Conservation (phyloP, 1,140 invertebrate species). For the Dolichoris vasculosae region DNA sequence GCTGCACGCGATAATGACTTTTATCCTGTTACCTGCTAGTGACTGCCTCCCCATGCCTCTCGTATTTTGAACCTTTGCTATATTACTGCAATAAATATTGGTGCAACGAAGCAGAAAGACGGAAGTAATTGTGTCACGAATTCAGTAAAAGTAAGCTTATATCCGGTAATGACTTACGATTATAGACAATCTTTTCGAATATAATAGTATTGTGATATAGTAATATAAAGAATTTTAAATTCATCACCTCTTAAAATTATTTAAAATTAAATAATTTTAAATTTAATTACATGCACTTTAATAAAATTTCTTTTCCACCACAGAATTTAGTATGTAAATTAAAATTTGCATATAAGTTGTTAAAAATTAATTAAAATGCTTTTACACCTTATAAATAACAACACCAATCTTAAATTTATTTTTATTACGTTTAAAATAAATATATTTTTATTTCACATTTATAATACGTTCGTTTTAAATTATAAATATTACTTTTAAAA, state of each 20-base stretch:
- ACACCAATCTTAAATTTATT: too few species aligned
- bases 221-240: background rate
- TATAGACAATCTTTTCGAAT: background rate
- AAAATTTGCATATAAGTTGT: too few species aligned
- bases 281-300: too few species aligned
- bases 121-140: slow-evolving; percentile 23
- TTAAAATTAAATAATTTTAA: too few species aligned
- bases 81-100: slow-evolving; percentile 17
- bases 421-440: too few species aligned
- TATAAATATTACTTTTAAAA: too few species aligned
- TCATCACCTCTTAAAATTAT: background rate
- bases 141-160: slow-evolving; percentile 15
- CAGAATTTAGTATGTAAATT: too few species aligned
- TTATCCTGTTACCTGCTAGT: slow-evolving; percentile 38
- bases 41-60: background rate
- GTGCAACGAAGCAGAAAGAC: background rate
- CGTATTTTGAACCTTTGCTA: background rate
- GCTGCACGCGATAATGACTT: slow-evolving; percentile 57
- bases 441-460: too few species aligned
- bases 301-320: too few species aligned
- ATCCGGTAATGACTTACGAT: slow-evolving; percentile 9
- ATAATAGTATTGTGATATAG: background rate
- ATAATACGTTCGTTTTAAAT: too few species aligned
- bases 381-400: too few species aligned
- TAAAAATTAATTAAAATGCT: too few species aligned